Evolutionary conservation across 2,888 invertebrate genomes (phyloP).

Genomic region (Thecocarcelia acutangulata): DNA sequence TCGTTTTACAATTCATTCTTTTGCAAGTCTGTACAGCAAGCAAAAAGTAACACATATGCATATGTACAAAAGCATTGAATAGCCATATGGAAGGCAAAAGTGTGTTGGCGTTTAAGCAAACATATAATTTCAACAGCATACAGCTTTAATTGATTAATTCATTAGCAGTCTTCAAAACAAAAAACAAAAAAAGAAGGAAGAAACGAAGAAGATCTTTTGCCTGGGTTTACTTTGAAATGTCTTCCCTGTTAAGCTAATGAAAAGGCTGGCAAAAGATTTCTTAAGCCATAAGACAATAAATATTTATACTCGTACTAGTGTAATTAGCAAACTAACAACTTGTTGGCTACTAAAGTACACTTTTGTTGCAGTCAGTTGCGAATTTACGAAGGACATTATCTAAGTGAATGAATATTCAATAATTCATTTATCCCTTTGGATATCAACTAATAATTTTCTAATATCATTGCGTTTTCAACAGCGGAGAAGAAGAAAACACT

Average conservation of each 20-base stretch:
- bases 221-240: background rate
- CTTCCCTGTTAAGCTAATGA: conserved; percentile 48
- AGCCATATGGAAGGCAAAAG: conserved; percentile 51
- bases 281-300: conserved; percentile 2
- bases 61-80: background rate
- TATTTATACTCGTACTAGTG: conserved; percentile 22
- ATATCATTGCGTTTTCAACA: too few relatives aligned
- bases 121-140: conserved; percentile 61
- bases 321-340: conserved; percentile 49
- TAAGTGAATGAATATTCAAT: too few relatives aligned
- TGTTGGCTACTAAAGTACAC: background rate
- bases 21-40: conserved; percentile 2
- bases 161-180: conserved; percentile 43
- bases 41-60: background rate
- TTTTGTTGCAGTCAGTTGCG: too few relatives aligned
- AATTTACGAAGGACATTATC: too few relatives aligned
- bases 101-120: conserved; percentile 66
- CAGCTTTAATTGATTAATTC: conserved; percentile 66
- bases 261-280: too few relatives aligned
- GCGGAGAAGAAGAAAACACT: too few relatives aligned
- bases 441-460: too few relatives aligned
- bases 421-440: too few relatives aligned
- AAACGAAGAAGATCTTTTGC: background rate
- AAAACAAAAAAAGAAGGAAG: conserved; percentile 3
- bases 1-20: background rate